These are phyloP conservation scores for Aptenodytes forsteri DNA, from an alignment of 2,113 vertebrate genomes.

Conservation along the genomic window DNA sequence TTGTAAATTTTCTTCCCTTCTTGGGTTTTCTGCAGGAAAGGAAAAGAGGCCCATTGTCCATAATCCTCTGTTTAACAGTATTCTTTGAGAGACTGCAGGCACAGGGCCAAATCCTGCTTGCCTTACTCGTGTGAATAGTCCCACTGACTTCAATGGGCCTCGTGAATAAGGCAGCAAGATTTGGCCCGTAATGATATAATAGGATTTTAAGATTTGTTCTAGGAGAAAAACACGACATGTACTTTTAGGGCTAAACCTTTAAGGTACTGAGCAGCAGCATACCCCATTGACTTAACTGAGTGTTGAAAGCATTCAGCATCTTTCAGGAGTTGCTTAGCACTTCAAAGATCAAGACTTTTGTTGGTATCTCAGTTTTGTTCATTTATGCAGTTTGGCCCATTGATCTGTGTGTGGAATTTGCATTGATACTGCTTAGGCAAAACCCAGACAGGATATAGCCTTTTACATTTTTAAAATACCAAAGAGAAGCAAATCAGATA, in stretches of 20 bases:
- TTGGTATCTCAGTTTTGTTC: constrained; percentile 56
- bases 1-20: constrained; percentile 52
- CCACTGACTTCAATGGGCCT: constrained; percentile 44
- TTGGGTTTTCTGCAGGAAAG: constrained; percentile 57
- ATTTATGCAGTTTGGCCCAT: constrained; percentile 51
- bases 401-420: constrained; percentile 51
- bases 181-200: constrained; percentile 62
- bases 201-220: constrained; percentile 65
- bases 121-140: constrained; percentile 55
- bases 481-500: constrained; percentile 64
- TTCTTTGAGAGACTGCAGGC: constrained; percentile 69
- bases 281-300: constrained; percentile 28
- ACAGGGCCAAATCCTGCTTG: constrained; percentile 62
- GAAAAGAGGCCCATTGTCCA: constrained; percentile 56
- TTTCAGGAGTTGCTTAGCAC: constrained; percentile 54
- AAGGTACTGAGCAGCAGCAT: constrained; percentile 47
- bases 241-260: constrained; percentile 53
- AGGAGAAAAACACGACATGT: constrained; percentile 53
- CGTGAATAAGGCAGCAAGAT: constrained; percentile 64
- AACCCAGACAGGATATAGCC: constrained; percentile 50
- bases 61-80: constrained; percentile 72
- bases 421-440: constrained; percentile 44
- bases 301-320: constrained; percentile 40
- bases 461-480: constrained; percentile 70
- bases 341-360: constrained; percentile 54